Evolutionary conservation across 2,888 invertebrate species (phyloP), one percentile per base, ranked within the genome.

Genomic region (Melipona beecheii): DNA sequence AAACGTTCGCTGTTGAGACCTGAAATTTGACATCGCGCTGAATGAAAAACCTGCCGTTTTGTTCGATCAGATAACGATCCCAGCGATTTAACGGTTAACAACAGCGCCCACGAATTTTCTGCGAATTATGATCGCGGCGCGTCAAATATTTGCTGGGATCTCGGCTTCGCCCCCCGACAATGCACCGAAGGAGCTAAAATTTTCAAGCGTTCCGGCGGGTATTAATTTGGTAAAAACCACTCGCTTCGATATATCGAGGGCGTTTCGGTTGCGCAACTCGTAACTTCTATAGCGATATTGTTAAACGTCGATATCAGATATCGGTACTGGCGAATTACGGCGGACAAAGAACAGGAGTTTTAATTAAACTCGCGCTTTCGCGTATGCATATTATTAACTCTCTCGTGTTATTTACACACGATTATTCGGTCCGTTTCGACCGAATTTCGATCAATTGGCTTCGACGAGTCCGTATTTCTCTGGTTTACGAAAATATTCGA

Each of bases 181-280:
- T 52, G 50, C 21, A 50, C 66, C 54, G n/a, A 75, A 75, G 58
- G 58, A 19, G 43, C 13, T 43, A 31, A 56, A 70, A 43, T 70
- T 24, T 56, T n/a, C 13, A 58, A n/a, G 15, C 15, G 15, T 58
- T 24, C n/a, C n/a, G 13, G 2, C 56, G n/a, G n/a, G 21, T 15
- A 43, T 52, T 64, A 52, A 17, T 27, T 13, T 21, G 19, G 9
- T 52, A 52, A 70, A 62, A 58, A 49, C 49, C 27, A 17, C 17
- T 21, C 43, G 11, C 31, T 73, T 73, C 9, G 58, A 74, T 73
- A 24, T 19, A 31, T 54, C 19, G n/a, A 21, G 36, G 17, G 2
- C 9, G 9, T 56, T 27, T 65, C 27, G n/a, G 17, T 21, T 13
- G 43, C n/a, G 5, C 43, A 43, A 43, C 4, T 21, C 52, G 9